Percentiles rank a stretch among this genome's conserved stretches.
These are phyloP conservation scores for Pyrrhopygopsis socrates DNA, from an alignment of 2,888 invertebrate genomes.

Conservation along the genomic window DNA sequence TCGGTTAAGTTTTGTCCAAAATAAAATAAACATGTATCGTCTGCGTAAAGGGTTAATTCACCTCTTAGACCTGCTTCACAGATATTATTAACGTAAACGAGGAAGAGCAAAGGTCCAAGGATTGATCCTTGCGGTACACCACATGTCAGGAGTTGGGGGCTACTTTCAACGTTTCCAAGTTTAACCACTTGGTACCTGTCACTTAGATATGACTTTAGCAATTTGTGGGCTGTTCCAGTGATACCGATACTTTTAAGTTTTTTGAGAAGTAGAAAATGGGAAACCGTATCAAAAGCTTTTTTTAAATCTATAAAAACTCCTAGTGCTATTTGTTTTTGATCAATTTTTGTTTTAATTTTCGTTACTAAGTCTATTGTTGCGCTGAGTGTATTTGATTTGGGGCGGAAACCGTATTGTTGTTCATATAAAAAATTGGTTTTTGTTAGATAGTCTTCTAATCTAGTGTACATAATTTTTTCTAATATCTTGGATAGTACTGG, in stretches of 20 bases:
- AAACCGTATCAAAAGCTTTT: not conserved
- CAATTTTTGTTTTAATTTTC: not conserved
- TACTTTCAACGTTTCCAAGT: not conserved
- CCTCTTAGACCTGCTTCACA: not conserved
- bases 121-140: not conserved
- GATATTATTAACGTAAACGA: not conserved
- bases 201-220: not conserved
- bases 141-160: not conserved
- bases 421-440: too few species aligned
- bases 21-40: conserved; percentile 23
- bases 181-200: not conserved
- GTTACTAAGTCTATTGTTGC: too few species aligned
- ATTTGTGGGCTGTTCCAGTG: not conserved
- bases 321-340: not conserved
- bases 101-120: not conserved
- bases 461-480: too few species aligned
- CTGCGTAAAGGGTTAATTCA: conserved; percentile 13
- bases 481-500: too few species aligned
- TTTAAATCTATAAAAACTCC: not conserved
- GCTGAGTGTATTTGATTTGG: too few species aligned
- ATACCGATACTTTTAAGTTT: not conserved
- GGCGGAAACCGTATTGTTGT: too few species aligned
- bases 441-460: too few species aligned
- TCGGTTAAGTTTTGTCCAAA: not conserved
- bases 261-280: too few species aligned